phyloP scores from a whole-genome alignment of 2,888 invertebrate genomes.

The Hedychridium roseum region DNA sequence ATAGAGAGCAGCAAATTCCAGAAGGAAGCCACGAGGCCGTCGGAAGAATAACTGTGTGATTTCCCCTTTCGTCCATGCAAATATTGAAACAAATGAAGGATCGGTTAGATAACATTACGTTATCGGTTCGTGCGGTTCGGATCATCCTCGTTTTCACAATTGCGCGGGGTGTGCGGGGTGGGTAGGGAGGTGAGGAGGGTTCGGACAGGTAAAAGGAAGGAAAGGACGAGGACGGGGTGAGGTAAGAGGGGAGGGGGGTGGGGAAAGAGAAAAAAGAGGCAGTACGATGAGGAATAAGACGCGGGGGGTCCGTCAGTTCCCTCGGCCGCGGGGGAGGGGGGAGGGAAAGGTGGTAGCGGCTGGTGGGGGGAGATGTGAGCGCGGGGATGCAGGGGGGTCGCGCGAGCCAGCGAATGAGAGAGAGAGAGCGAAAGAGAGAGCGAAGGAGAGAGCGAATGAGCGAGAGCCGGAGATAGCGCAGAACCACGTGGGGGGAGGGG shows the following conservation, averaged over 20 bases:
- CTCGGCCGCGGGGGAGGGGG: not conserved
- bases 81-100: no score
- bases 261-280: slow-evolving; percentile 12
- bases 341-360: not conserved
- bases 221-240: slow-evolving; percentile 2
- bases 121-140: no score
- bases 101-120: no score
- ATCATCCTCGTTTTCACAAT: not conserved
- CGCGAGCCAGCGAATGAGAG: not conserved
- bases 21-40: no score
- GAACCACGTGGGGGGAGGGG: slow-evolving; percentile 23
- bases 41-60: no score
- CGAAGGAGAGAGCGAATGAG: slow-evolving; percentile 10
- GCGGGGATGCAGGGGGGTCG: not conserved
- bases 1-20: no score
- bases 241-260: slow-evolving; percentile 3
- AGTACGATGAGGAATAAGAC: slow-evolving; percentile 4
- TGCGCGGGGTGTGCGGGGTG: slow-evolving; percentile 16
- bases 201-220: not conserved
- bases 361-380: slow-evolving; percentile 3
- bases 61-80: no score
- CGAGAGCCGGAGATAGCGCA: slow-evolving; percentile 30
- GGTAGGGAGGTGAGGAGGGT: slow-evolving; percentile 9
- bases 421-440: slow-evolving; percentile 9
- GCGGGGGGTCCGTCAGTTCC: no score